Evolutionary conservation across 1,140 invertebrate species (phyloP).

Genomic region (Spodoptera litura): DNA sequence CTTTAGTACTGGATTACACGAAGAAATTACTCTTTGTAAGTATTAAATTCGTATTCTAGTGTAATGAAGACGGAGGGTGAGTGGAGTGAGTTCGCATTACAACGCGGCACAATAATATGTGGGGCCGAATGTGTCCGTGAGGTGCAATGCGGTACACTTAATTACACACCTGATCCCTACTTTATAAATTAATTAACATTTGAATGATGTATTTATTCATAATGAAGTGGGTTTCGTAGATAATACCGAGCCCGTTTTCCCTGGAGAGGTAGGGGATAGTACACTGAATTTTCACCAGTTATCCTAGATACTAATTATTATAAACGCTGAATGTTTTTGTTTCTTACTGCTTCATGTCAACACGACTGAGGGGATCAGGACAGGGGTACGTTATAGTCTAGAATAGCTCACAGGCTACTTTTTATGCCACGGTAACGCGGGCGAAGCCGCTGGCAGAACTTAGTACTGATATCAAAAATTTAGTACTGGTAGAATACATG

Average conservation of each 20-base stretch:
- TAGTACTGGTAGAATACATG: no score
- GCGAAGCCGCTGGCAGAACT: no score
- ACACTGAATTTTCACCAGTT: no score
- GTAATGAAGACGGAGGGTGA: slow-evolving; percentile 56
- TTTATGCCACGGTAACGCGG: no score
- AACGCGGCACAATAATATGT: slow-evolving; percentile 38
- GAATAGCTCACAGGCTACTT: no score
- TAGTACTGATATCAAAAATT: no score
- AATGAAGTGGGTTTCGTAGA: background rate
- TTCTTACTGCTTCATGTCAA: no score
- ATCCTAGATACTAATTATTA: no score
- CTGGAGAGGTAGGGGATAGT: no score
- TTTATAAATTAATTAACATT: slow-evolving; percentile 51
- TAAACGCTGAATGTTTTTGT: no score
- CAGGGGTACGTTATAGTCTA: no score
- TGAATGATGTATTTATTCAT: slow-evolving; percentile 30
- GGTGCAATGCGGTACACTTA: slow-evolving; percentile 53
- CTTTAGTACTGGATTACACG: slow-evolving; percentile 21
- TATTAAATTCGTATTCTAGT: slow-evolving; percentile 58
- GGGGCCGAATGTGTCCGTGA: slow-evolving; percentile 45
- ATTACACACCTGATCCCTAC: slow-evolving; percentile 51
- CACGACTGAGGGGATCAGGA: no score
- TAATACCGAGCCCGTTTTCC: background rate
- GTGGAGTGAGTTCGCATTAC: slow-evolving; percentile 30
- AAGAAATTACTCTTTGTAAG: slow-evolving; percentile 34